Evolutionary conservation across 1,140 invertebrate species (phyloP).

Genomic region (Capitella teleta): DNA sequence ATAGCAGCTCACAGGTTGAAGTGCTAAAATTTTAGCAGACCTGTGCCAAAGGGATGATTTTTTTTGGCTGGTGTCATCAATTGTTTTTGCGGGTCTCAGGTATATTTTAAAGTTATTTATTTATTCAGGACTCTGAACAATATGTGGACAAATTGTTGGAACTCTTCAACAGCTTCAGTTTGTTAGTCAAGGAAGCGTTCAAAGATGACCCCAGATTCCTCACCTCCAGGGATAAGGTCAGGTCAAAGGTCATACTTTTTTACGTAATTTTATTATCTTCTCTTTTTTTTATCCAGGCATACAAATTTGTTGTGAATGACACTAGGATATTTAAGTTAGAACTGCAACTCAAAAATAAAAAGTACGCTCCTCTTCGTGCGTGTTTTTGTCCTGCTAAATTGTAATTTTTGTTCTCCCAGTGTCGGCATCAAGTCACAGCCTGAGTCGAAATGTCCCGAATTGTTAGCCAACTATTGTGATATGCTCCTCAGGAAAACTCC

Average conservation of each 20-base stretch:
- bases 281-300: slow-evolving; percentile 51
- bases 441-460: slow-evolving; percentile 96
- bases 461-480: slow-evolving; percentile 99
- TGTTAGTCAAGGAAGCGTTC: slow-evolving; percentile 87
- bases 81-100: no score
- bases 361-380: slow-evolving; percentile 28
- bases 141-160: slow-evolving; percentile 93
- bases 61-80: no score
- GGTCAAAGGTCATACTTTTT: slow-evolving; percentile 2
- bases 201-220: slow-evolving; percentile 93
- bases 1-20: no score
- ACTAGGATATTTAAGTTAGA: slow-evolving; percentile 87
- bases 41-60: no score
- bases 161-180: slow-evolving; percentile 84
- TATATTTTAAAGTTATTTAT: no score
- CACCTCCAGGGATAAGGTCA: slow-evolving; percentile 86
- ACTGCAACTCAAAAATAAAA: slow-evolving; percentile 52
- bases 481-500: slow-evolving; percentile 94
- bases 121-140: slow-evolving; percentile 82
- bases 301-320: slow-evolving; percentile 96
- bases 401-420: slow-evolving; percentile 16
- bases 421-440: slow-evolving; percentile 51
- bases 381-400: background rate
- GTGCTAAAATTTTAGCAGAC: no score
- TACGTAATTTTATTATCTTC: background rate